Evolutionary conservation across 2,888 invertebrate genomes (phyloP).

Genomic region (Xanthia togata): DNA sequence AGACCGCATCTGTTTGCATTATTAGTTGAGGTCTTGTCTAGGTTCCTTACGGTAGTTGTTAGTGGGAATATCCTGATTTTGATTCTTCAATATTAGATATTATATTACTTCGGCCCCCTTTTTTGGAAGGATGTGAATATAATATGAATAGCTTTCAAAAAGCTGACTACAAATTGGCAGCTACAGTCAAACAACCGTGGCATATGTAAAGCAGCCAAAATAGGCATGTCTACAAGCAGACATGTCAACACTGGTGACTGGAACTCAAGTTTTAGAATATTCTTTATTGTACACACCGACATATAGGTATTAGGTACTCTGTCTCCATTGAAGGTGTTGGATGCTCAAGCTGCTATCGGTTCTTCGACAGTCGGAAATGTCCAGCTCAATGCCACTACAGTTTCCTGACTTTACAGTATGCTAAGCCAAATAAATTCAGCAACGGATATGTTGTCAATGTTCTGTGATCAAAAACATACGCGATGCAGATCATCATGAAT

Average conservation of each 20-base stretch:
- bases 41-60: neutral
- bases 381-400: neutral
- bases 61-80: neutral
- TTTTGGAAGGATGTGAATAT: neutral
- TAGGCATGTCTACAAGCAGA: neutral
- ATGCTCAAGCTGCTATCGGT: neutral
- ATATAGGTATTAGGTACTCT: neutral
- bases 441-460: neutral
- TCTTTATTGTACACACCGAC: neutral
- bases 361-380: neutral
- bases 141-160: neutral
- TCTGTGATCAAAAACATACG: neutral
- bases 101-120: too few species aligned
- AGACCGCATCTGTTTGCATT: neutral
- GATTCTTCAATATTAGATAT: neutral
- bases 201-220: neutral
- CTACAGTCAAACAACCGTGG: neutral
- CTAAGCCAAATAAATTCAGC: neutral
- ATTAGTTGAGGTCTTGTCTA: neutral
- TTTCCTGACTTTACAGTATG: neutral
- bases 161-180: neutral
- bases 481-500: neutral
- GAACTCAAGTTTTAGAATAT: neutral
- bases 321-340: neutral
- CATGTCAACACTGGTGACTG: neutral